Base-by-base conservation (phyloP, 2,797 vertebrate genomes). In the Staurois parvus region DNA sequence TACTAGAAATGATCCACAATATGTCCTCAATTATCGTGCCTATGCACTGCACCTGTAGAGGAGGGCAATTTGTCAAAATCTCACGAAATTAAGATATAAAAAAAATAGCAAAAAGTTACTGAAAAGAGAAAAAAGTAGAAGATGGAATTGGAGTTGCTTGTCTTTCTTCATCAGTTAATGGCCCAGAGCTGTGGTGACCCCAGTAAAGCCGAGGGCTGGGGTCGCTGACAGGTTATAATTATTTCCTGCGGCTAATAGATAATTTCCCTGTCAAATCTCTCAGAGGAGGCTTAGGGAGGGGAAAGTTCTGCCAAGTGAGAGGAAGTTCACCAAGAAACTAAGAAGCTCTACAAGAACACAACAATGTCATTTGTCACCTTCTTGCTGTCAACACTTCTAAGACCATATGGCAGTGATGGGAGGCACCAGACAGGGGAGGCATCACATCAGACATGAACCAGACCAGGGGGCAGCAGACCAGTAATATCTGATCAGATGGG, bases 171-270 rank as follows among this genome's bases (percentile, higher is more conserved):
- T n/a, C 56, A 64, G 32, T 77, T 64, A 77, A 62, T 64, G 7
- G 75, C 75, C 30, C 26, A n/a, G 4, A 34, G 56, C 26, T 28
- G 24, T 40, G 26, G 26, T 77, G 75, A 64, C 56, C 56, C 32
- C 75, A 37, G 17, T 62, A 10, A 48, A 24, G 28, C 52, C 24
- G 5, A 13, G 24, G 32, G 11, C 75, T 9, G 30, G 37, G 75
- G 75, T 62, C 30, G 13, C 52, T 64, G 75, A 64, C 75, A 77
- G 75, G 15, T 77, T 34, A 77, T n/a, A 64, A 15, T 64, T 7
- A 68, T 76, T 56, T 56, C 30, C 74, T 30, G 48, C 4, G 28
- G 56, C 75, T 64, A 64, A 40, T 26, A 77, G 75, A 77, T 59
- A 77, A 37, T 64, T 64, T 77, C 37, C 56, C 56, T 40, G n/a